A percentile compares a stretch with the other conserved stretches of the same genome.
phyloP scores from a whole-genome alignment of 2,113 vertebrate genomes.

The Girardinichthys multiradiatus region DNA sequence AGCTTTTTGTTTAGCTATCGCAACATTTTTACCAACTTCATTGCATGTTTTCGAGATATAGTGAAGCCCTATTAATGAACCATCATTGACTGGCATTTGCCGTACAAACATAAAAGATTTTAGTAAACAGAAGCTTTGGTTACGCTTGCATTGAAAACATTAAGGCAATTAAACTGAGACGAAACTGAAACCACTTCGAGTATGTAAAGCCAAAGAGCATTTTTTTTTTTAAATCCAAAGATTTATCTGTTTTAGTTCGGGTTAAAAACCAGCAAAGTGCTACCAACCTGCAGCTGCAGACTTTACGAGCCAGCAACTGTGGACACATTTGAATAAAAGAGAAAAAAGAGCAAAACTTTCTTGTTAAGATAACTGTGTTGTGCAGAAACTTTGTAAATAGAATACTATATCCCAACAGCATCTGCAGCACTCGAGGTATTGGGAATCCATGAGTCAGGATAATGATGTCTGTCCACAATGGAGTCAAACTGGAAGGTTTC shows the following conservation, averaged over 20 bases:
- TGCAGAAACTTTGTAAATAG: background rate
- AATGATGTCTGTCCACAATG: slow-evolving; percentile 51
- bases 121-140: no score
- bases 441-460: slow-evolving; percentile 67
- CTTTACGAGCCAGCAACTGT: background rate
- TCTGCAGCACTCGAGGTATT: slow-evolving; percentile 27
- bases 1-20: no score
- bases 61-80: no score
- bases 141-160: no score
- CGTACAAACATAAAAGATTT: no score
- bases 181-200: no score
- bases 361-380: background rate
- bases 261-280: background rate
- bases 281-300: background rate
- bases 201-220: no score
- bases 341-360: background rate
- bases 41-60: no score
- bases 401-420: background rate
- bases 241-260: background rate
- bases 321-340: background rate
- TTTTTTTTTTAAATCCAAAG: background rate
- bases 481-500: slow-evolving; percentile 57
- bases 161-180: no score
- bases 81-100: no score
- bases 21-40: no score